Evolutionary conservation across 2,888 invertebrate genomes (phyloP), one percentile per base, ranked within the genome.

Genomic region (Apodemia duryi): DNA sequence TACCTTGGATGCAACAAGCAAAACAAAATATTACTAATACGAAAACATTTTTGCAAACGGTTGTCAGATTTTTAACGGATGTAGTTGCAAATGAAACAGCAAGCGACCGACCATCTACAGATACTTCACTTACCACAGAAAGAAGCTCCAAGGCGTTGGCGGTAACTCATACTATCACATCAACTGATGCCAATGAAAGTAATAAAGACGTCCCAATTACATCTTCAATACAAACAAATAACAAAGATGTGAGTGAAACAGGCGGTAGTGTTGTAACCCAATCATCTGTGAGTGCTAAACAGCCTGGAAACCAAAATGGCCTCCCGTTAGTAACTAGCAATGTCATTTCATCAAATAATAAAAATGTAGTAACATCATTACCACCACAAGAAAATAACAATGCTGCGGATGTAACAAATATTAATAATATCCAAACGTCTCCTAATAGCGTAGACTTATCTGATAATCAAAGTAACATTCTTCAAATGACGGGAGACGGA

Each of bases 51-150:
- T 32, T 60, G 35, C 13, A 60, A 35, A 60, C 60, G n/a, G 60
- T 60, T 35, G 60, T 60, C 32, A 60, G 35, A 60, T 60, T 60
- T 32, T 32, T 60, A 7, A 35, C 60, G n/a, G 60, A 60, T 60
- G 13, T 60, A 6, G 60, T 60, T 13, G 4, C 60, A 13, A 60
- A 60, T 60, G 28, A 29, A 11, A 60, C 35, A 32, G 13, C n/a
- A n/a, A 35, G 6, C 7, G 35, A 10, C 1, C 11, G 7, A 60
- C 35, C 32, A 35, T 7, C 21, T 7, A 51, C 21, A 51, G 21
- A 21, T 21, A 21, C 21, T 21, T 6, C 13, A 5, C 4, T 46
- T 13, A 46, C 13, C 13, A 13, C 46, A 13, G 46, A 46, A 46
- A 46, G 13, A 2, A 46, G 13, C 1, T 5, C 46, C 1, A 46